Base-by-base conservation (phyloP, 2,797 vertebrate species). In the Alectoris magna region DNA sequence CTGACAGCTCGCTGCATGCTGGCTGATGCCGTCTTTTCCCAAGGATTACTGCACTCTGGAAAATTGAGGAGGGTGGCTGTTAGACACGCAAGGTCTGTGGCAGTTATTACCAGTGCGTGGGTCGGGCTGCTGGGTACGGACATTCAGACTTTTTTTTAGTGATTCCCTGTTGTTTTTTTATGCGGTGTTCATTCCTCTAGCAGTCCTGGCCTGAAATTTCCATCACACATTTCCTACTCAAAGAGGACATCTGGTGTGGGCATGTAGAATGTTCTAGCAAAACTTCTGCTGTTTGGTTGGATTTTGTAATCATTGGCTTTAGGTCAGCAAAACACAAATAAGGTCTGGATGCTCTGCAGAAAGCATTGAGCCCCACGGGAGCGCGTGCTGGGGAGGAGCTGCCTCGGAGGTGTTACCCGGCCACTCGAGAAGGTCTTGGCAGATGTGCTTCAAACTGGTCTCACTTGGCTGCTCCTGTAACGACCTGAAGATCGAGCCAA, bases 401-500 rank as follows among this genome's bases (percentile, higher is more conserved):
- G 70, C 76, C 77, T 91, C 60, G 24, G 67, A 86, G 91, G 78
- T 53, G 71, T 56, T 93, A 38, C 77, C 64, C 88, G 72, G 73
- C 84, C 79, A 70, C 88, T 84, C 67, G 80, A 75, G 91, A 86
- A 70, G 36, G 68, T 81, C 91, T 81, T 84, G 93, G 63, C 70
- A 86, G 56, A 17, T 58, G 78, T 76, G 48, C 85, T 91, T 93
- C 93, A 60, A 73, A 92, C 85, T 76, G 72, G 67, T 44, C 73
- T 92, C 81, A 83, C 48, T 93, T 76, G 85, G 85, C 63, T 92
- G 80, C 78, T 34, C 79, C 69, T 19, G 16, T 56, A 29, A 84
- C 76, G 94, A 91, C 80, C 94, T 90, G 90, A 70, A 93, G 88
- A 90, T 76, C 38, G 43, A 80, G 76, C 88, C 51, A 24, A 4